A percentile compares a stretch with the other conserved stretches of the same genome.
Conservation (phyloP, 2,797 vertebrate species). For the Vespertilio murinus region DNA sequence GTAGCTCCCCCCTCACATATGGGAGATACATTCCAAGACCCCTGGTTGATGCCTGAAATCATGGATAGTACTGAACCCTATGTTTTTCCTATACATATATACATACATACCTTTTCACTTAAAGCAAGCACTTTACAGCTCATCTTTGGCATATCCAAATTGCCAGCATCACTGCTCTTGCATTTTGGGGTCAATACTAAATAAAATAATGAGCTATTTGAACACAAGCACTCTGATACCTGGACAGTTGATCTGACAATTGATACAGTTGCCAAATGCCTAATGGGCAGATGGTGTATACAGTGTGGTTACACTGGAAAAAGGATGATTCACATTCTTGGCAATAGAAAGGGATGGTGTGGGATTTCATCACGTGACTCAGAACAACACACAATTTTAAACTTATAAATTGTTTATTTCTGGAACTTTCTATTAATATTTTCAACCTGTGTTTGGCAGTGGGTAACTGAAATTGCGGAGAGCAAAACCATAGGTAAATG, state of each 20-base stretch:
- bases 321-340: background rate
- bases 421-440: background rate
- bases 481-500: background rate
- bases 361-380: background rate
- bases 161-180: background rate
- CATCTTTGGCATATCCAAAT: background rate
- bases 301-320: background rate
- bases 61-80: background rate
- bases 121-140: background rate
- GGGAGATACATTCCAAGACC: background rate
- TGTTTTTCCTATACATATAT: background rate
- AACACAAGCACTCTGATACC: background rate
- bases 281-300: background rate
- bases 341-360: background rate
- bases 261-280: background rate
- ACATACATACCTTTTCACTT: background rate
- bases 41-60: background rate
- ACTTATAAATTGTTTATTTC: background rate
- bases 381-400: background rate
- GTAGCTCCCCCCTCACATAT: background rate
- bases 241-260: background rate
- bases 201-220: background rate
- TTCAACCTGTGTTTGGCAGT: background rate
- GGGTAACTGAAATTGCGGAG: background rate
- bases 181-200: background rate